Conservation (phyloP, 2,888 invertebrate genomes). For the Pollenia labialis region DNA sequence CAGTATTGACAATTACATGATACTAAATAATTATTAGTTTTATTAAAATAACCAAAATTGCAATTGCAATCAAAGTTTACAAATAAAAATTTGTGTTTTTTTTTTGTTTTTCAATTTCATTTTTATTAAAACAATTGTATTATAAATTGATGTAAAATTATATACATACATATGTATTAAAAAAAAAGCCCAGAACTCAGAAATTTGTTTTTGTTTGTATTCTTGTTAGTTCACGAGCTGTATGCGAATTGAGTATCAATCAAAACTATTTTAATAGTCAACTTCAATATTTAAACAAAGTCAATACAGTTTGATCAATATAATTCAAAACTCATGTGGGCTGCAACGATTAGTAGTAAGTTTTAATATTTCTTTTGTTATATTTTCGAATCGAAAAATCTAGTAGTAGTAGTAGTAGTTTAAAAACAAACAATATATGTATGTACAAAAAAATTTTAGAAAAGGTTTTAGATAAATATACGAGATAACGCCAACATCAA, state of each 20-base stretch:
- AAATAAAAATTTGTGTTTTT: background rate
- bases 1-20: conserved; percentile 2
- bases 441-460: conserved; percentile 55
- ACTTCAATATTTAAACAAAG: background rate
- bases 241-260: background rate
- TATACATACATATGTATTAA: conserved; percentile 17
- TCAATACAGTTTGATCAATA: conserved; percentile 9
- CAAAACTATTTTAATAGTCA: background rate
- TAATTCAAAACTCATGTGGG: conserved; percentile 9
- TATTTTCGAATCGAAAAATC: background rate
- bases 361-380: background rate
- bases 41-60: conserved; percentile 31
- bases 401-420: background rate
- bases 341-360: conserved; percentile 63
- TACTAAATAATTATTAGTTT: conserved; percentile 1
- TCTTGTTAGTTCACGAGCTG: conserved; percentile 15
- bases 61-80: conserved; percentile 47
- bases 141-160: background rate
- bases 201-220: conserved; percentile 80
- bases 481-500: conserved; percentile 44
- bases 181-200: conserved; percentile 83
- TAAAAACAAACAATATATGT: conserved; percentile 70
- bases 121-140: conserved; percentile 18
- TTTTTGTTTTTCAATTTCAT: no score
- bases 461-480: conserved; percentile 39